Conservation (phyloP, 2,888 invertebrate genomes). For the Drosophila buzzatii region DNA sequence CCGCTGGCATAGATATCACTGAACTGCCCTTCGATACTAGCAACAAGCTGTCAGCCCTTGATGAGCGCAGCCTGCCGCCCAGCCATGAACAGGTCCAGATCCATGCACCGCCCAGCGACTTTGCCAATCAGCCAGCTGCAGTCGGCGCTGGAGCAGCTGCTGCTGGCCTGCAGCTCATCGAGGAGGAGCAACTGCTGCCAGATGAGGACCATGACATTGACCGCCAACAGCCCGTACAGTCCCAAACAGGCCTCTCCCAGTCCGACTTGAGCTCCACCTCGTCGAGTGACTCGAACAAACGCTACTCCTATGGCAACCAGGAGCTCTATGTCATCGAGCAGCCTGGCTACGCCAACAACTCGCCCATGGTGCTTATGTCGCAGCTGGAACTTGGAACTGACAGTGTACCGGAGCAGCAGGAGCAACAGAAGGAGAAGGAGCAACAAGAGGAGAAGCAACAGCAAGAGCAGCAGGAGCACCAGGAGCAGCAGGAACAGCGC, state of each 20-base stretch:
- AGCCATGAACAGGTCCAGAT: conserved; percentile 85
- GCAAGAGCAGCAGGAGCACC: conserved; percentile 57
- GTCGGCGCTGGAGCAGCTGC: conserved; percentile 17
- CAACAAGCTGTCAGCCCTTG: conserved; percentile 56
- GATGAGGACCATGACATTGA: conserved; percentile 27
- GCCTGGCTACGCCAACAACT: conserved; percentile 88
- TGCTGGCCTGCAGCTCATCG: conserved; percentile 80
- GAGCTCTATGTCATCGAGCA: conserved; percentile 91
- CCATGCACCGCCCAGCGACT: conserved; percentile 83
- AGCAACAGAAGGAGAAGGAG: conserved; percentile 46
- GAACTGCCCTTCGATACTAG: conserved; percentile 81
- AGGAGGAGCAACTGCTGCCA: conserved; percentile 63
- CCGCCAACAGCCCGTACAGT: background rate
- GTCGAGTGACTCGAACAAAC: conserved; percentile 90
- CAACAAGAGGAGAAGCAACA: background rate
- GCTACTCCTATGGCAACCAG: conserved; percentile 93
- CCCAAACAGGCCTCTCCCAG: conserved; percentile 92
- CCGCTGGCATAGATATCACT: conserved; percentile 68
- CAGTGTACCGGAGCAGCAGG: background rate
- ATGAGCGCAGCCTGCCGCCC: conserved; percentile 59
- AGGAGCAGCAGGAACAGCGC: conserved; percentile 48
- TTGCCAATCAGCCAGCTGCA: conserved; percentile 50
- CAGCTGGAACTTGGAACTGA: conserved; percentile 31
- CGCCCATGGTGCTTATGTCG: conserved; percentile 52
- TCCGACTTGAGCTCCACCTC: conserved; percentile 91